Evolutionary conservation across 2,888 invertebrate genomes (phyloP), one percentile per base, ranked within the genome.

Genomic region (Alentia gelatinosa): DNA sequence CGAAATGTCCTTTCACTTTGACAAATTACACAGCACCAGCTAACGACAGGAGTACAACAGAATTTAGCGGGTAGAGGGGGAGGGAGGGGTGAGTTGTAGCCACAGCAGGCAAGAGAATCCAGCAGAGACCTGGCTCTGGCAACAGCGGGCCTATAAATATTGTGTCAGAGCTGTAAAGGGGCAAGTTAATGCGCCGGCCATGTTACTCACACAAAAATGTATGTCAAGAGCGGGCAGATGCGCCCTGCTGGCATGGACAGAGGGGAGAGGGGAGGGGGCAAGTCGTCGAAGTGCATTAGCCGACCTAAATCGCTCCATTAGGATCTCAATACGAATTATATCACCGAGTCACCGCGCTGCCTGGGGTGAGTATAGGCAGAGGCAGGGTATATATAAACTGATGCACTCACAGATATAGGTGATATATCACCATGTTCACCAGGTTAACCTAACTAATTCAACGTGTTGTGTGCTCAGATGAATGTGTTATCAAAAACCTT

Each of bases 321-420:
- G 68, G 68, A 56, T 68, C 68, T 68, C 26, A 68, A 68, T 68
- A 68, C 68, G 68, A 68, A 68, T 68, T 68, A 68, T 68, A 68
- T 30, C 68, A 68, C 56, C 56, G 23, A 5, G 56, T 56, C 56
- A 56, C n/a, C n/a, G 56, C n/a, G 56, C 19, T 56, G 56, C 9
- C 19, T 56, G 56, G 56, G n/a, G 23, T 56, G 56, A 3, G 23
- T 56, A 56, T 56, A 12, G 3, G 56, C n/a, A 19, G 56, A n/a
- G 5, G 56, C 56, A 56, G 56, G 56, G 56, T 56, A 9, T 19
- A 56, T 19, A 56, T 56, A 5, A n/a, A 56, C 19, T 12, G 56
- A n/a, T 56, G n/a, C 56, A 42, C 47, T 15, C 9, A 42, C 15
- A 42, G 47, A 42, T 15, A 7, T 42, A 42, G 47, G 15, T 15